Base-by-base conservation (phyloP, 2,888 invertebrate species). In the Spilarctia lutea region DNA sequence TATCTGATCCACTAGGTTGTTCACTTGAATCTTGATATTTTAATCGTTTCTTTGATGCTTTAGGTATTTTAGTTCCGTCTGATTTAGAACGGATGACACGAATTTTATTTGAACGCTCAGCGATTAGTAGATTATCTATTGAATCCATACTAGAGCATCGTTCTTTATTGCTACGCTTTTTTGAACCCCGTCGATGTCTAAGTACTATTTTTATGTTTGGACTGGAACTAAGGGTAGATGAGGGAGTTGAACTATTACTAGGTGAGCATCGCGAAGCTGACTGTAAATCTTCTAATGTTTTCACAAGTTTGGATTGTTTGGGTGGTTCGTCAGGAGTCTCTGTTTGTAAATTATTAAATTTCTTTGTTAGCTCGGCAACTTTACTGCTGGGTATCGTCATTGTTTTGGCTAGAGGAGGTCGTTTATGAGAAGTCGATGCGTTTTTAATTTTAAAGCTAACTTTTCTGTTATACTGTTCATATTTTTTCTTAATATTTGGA, bases 291-390 rank as follows among this genome's bases (percentile, higher is more conserved):
- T 96, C 89, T 94, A 96, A 90, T 87, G 96, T 93, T 85, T 96
- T 96, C 39, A 90, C 91, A 72, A 97, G 93, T 89, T 96, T 96
- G 10, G 96, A 94, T 86, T 96, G 96, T 80, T 96, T 96, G 65
- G 96, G 88, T 13, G 96, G 86, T 8, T 90, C 90, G 67, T 89
- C 89, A 75, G 87, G 89, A 81, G 94, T 92, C 81, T 96, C 96
- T 72, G 89, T 92, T 79, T 97, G 96, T 85, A 97, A 94, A 88
- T 97, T 96, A 87, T 97, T 97, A 86, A 97, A 97, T 87, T 97
- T 97, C 80, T 96, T 96, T 1, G 97, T 97, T 75, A 97, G 90
- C 88, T 97, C 96, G 68, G 97, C 97, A 56, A 97, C 97, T 89
- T 96, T 96, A 83, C 94, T 97, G 77, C 96, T 94, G 24, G 94